Evolutionary conservation across 2,113 vertebrate species (phyloP), one percentile per base, ranked within the genome.

Genomic region (Neogobius melanostomus): DNA sequence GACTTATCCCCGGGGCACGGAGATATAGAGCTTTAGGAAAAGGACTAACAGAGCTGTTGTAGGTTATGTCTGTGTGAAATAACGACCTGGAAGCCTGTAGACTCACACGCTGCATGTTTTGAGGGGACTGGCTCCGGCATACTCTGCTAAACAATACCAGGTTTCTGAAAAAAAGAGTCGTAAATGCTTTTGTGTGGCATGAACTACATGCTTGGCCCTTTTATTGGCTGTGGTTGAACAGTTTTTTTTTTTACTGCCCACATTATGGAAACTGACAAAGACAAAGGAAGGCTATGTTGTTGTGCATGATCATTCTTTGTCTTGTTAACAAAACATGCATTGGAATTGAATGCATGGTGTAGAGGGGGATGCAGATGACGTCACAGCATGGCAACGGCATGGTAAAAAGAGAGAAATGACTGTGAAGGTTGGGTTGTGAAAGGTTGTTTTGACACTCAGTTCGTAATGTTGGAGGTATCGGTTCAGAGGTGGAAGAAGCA

Each of bases 51-150:
- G 28, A 65, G 71, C 71, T 81, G 65, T 65, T 71, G 69, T 63
- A 59, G 61, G 61, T 79, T 72, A 76, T 75, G 66, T 86, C 82
- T 79, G 72, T 68, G 62, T 10, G 53, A 11, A 80, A 82, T 79
- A 89, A 86, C 82, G 80, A 75, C 77, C 79, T 76, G 76, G 72
- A 73, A 88, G 86, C 82, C 80, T 80, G 80, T 69, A 76, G 88
- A 86, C 80, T 82, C 45, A 46, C 73, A 73, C 80, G 74, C 65
- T 64, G 84, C 88, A 87, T 82, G 82, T 59, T 81, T 79, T 78
- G 59, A 43, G 51, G 64, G 52, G 69, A 68, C 79, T 66, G 52
- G 67, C 74, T 81, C 71, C 72, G 15, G 69, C 67, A 54, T 51
- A 56, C 60, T 67, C 73, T 53, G 66, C 69, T 80, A 75, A 82